Conservation (phyloP, 2,888 invertebrate genomes). For the Hydriomena furcata region DNA sequence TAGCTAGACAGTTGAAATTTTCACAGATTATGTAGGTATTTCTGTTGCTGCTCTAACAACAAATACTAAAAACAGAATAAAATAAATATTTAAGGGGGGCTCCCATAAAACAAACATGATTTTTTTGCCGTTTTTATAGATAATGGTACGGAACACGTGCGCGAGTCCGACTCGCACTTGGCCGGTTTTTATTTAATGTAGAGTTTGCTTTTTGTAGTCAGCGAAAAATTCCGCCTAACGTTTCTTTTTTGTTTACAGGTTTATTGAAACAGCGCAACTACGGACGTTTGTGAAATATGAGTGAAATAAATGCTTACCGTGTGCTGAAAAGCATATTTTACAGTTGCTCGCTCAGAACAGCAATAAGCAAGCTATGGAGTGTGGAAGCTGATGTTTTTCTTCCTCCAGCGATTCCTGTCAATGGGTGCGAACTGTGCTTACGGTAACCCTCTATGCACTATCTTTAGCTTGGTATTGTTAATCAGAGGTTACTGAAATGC, state of each 20-base stretch:
- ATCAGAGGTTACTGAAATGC: neutral
- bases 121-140: too few relatives aligned
- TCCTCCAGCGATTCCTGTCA: neutral
- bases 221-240: neutral
- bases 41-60: too few relatives aligned
- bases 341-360: constrained; percentile 22
- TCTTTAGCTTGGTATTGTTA: neutral
- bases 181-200: too few relatives aligned
- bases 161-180: too few relatives aligned
- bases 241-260: constrained; percentile 31
- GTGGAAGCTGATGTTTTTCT: too few relatives aligned
- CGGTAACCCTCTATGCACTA: neutral
- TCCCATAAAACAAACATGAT: too few relatives aligned
- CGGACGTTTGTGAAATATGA: constrained; percentile 20
- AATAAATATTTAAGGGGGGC: too few relatives aligned
- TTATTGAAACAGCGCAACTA: constrained; percentile 42
- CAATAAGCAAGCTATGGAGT: constrained; percentile 1
- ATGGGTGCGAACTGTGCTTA: neutral
- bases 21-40: too few relatives aligned
- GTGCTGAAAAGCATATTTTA: constrained; percentile 29
- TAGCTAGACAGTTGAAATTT: too few relatives aligned
- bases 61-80: too few relatives aligned
- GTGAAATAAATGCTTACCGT: constrained; percentile 32
- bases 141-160: too few relatives aligned
- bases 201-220: too few relatives aligned